phyloP scores from a whole-genome alignment of 2,888 invertebrate genomes.

The Labia minor region DNA sequence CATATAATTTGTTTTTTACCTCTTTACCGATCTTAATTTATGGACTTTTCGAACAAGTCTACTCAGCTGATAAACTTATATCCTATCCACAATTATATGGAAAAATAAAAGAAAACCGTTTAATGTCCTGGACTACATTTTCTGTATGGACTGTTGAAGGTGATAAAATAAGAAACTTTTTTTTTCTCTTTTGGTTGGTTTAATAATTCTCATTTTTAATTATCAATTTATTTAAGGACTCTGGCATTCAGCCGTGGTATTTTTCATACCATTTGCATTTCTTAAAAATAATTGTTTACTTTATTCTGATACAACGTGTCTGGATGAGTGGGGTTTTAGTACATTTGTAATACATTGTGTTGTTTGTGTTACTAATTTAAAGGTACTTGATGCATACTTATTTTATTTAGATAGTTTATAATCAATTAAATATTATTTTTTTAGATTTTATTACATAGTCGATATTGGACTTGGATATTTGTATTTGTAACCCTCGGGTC shows the following conservation, averaged over 20 bases:
- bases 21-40: conserved; percentile 61
- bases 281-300: conserved; percentile 41
- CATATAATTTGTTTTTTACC: conserved; percentile 66
- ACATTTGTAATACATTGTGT: conserved; percentile 47
- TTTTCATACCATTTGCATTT: conserved; percentile 41
- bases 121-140: conserved; percentile 52
- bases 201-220: conserved; percentile 13
- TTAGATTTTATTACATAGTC: conserved; percentile 48
- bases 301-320: conserved; percentile 41
- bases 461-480: conserved; percentile 46
- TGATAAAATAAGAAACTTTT: conserved; percentile 25
- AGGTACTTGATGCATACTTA: conserved; percentile 31
- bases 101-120: conserved; percentile 49
- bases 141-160: conserved; percentile 47
- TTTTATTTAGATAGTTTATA: conserved; percentile 2
- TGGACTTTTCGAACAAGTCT: conserved; percentile 64
- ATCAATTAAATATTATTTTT: conserved; percentile 21
- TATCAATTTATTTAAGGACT: conserved; percentile 40
- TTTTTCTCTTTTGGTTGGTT: conserved; percentile 22
- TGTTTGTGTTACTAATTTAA: conserved; percentile 47
- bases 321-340: conserved; percentile 41
- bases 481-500: conserved; percentile 44
- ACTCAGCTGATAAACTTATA: conserved; percentile 42
- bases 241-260: conserved; percentile 56
- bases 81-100: conserved; percentile 59